Conservation (phyloP, 2,113 vertebrate species). For the Notarius quadriscutis region DNA sequence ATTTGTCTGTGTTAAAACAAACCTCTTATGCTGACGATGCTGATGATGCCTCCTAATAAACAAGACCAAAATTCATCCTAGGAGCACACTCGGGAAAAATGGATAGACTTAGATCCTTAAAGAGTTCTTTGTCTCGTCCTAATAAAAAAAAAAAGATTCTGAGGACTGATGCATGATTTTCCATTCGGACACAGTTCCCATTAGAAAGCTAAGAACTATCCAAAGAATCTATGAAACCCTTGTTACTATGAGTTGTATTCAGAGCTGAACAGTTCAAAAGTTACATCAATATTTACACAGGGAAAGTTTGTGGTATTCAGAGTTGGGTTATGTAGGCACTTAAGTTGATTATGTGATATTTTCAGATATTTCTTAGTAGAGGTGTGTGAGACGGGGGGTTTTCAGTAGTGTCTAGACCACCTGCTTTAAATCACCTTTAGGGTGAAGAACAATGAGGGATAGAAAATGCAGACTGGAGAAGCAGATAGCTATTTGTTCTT, state of each 20-base stretch:
- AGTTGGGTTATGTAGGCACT: not conserved
- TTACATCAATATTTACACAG: not conserved
- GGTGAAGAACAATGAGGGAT: not conserved
- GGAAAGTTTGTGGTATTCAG: not conserved
- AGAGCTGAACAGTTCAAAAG: not conserved
- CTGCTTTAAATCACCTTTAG: not conserved
- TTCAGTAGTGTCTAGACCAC: not conserved
- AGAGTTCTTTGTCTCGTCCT: not conserved
- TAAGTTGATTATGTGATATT: too few relatives aligned
- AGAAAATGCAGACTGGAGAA: not conserved
- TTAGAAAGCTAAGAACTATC: not conserved
- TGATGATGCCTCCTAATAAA: not conserved
- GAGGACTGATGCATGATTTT: not conserved
- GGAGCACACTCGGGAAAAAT: not conserved
- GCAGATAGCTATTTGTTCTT: not conserved
- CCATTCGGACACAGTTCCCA: not conserved
- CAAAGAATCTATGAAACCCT: not conserved
- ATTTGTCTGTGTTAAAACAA: slow-evolving; percentile 14
- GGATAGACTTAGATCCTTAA: not conserved
- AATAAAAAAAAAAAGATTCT: not conserved
- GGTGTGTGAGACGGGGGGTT: not conserved
- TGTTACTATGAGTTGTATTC: not conserved
- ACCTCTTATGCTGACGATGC: not conserved
- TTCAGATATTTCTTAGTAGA: not conserved
- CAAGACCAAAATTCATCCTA: not conserved